Base-by-base conservation (phyloP, 2,797 vertebrate species). In the Chloroceryle amazona region DNA sequence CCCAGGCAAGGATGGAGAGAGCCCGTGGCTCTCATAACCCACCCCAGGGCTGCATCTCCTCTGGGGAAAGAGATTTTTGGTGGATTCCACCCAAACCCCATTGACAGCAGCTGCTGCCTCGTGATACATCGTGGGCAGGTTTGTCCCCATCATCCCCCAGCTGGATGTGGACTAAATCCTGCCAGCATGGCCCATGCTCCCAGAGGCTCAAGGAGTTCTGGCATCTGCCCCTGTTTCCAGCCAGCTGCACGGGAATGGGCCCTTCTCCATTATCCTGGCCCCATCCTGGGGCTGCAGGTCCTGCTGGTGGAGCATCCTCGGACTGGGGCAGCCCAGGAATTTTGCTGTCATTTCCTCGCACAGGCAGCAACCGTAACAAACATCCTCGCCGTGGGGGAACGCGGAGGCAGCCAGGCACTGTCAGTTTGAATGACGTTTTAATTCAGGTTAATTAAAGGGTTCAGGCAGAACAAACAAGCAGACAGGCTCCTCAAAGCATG, bases 401-500 rank as follows among this genome's bases (percentile, higher is more conserved):
- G 0, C 1, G 5, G 60, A 66, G 88, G 86, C 63, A 80, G 41
- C 60, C 78, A 55, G 63, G 74, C 72, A 11, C 89, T 94, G 96
- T 92, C 96, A 81, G 60, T 15, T 74, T 28, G 6, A 86, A 89
- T 89, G 86, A 57, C 1, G 0, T 89, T 87, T 95, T 89, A 91
- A 81, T 94, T 93, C 44, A 42, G 87, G 75, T 93, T 93, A 93
- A 95, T 91, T 90, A 90, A 95, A 57, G 28, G 62, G 75, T 51
- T 81, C 61, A 79, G 83, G 85, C 89, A 91, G 94, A 95, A 58
- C 39, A 88, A 91, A 91, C 85, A 94, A 75, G 91, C 76, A 89
- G 86, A 55, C 78, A 71, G 75, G 6, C 87, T 89, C 62, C 94
- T 68, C 2, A 3, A 70, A 93, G 68, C 79, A 65, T 55, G 55